A percentile compares a stretch with the other conserved stretches of the same genome.
Conservation (phyloP, 2,797 vertebrate species). For the Onychomys torridus region DNA sequence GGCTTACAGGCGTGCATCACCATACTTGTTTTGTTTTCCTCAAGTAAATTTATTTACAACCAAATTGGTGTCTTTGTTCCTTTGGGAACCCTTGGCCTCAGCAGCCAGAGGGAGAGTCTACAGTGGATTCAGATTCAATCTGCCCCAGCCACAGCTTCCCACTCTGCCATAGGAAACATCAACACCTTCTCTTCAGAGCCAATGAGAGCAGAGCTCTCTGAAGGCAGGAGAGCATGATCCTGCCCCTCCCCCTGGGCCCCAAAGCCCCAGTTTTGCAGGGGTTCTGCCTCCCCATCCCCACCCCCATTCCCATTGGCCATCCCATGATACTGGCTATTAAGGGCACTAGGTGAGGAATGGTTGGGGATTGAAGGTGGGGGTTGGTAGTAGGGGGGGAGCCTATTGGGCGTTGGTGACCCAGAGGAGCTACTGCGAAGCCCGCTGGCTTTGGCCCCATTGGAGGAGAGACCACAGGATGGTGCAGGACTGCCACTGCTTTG, state of each 20-base stretch:
- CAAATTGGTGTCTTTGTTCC: constrained; percentile 71
- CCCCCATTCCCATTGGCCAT: constrained; percentile 18
- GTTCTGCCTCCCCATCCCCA: constrained; percentile 64
- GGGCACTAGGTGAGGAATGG: constrained; percentile 89
- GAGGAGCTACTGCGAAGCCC: constrained; percentile 59
- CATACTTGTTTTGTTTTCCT: background rate
- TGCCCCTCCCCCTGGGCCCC: constrained; percentile 67
- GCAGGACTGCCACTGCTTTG: constrained; percentile 86
- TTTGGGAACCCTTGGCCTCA: constrained; percentile 81
- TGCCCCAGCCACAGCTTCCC: constrained; percentile 93
- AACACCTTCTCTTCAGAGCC: constrained; percentile 92
- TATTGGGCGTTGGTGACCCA: constrained; percentile 55
- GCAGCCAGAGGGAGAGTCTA: constrained; percentile 89
- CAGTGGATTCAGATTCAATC: constrained; percentile 92
- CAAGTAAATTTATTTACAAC: constrained; percentile 74
- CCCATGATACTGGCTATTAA: constrained; percentile 92
- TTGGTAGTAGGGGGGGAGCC: constrained; percentile 82
- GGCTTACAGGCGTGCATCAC: background rate
- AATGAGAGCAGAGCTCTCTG: constrained; percentile 84
- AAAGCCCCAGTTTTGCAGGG: constrained; percentile 79
- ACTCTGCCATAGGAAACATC: constrained; percentile 91
- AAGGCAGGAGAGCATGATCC: constrained; percentile 83
- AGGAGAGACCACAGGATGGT: constrained; percentile 86
- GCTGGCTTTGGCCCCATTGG: constrained; percentile 85
- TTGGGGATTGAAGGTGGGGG: constrained; percentile 88